A percentile compares a stretch with the other conserved stretches of the same genome.
Evolutionary conservation across 2,113 vertebrate species (phyloP).

Genomic region (Nyctibius bracteatus): DNA sequence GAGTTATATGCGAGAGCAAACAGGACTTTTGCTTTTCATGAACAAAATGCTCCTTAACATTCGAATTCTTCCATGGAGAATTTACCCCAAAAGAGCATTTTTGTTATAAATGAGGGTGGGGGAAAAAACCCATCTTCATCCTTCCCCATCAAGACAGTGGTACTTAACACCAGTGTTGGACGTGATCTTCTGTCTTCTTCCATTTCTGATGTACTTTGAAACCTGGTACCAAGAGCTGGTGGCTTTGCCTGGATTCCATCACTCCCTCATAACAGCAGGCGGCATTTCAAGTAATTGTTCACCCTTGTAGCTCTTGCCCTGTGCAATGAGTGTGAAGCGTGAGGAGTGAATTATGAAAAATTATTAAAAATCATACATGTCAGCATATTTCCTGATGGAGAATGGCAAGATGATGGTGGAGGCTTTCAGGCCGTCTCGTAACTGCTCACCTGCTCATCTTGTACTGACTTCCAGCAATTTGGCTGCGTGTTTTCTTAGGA

Average conservation of each 20-base stretch:
- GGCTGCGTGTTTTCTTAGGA: neutral
- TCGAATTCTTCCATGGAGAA: neutral
- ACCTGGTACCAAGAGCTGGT: neutral
- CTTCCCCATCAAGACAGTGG: neutral
- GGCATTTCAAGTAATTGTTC: neutral
- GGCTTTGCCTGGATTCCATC: neutral
- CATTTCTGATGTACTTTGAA: neutral
- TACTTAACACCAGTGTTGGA: accelerated
- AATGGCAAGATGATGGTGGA: accelerated
- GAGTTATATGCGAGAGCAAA: neutral
- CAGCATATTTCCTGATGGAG: neutral
- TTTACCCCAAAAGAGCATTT: neutral
- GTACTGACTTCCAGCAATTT: neutral
- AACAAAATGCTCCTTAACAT: neutral
- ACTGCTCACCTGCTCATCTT: neutral
- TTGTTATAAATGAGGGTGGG: neutral
- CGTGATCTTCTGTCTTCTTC: neutral
- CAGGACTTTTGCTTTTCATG: neutral
- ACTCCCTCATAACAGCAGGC: neutral
- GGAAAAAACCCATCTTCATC: neutral
- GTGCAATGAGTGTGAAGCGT: neutral
- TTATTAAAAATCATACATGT: neutral
- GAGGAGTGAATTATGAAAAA: conserved; percentile 15
- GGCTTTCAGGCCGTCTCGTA: neutral
- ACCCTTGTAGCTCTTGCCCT: conserved; percentile 32